Percentiles rank a stretch among this genome's conserved stretches.
Conservation (phyloP, 2,888 invertebrate species). For the Hedychridium roseum region DNA sequence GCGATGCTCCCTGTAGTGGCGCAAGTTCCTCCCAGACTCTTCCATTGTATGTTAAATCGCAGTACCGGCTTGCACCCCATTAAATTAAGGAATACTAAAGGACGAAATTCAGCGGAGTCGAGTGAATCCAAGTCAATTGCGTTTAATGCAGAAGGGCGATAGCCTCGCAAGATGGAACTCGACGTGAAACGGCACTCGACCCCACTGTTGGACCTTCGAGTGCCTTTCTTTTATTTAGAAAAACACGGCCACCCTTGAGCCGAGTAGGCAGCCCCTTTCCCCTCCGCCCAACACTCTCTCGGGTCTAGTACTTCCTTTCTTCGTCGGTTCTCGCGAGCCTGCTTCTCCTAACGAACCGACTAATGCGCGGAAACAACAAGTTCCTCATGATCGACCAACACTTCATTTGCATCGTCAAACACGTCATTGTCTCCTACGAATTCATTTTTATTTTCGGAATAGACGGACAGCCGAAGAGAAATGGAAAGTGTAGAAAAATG, state of each 20-base stretch:
- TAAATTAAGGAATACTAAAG: no score
- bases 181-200: slow-evolving; percentile 11
- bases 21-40: no score
- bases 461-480: not conserved
- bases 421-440: not conserved
- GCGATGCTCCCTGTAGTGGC: no score
- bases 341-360: slow-evolving; percentile 38
- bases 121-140: no score
- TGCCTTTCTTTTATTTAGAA: slow-evolving; percentile 29
- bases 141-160: no score
- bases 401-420: not conserved
- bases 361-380: no score
- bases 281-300: not conserved
- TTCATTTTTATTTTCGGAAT: not conserved
- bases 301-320: no score
- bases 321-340: slow-evolving; percentile 17
- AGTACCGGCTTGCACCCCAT: no score
- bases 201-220: slow-evolving; percentile 7
- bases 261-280: not conserved
- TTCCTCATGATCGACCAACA: not conserved
- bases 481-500: no score
- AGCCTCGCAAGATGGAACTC: no score
- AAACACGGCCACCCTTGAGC: slow-evolving; percentile 25
- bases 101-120: no score
- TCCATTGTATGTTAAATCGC: no score